Evolutionary conservation across 1,140 invertebrate species (phyloP), one percentile per base, ranked within the genome.

Genomic region (Phthorimaea operculella): DNA sequence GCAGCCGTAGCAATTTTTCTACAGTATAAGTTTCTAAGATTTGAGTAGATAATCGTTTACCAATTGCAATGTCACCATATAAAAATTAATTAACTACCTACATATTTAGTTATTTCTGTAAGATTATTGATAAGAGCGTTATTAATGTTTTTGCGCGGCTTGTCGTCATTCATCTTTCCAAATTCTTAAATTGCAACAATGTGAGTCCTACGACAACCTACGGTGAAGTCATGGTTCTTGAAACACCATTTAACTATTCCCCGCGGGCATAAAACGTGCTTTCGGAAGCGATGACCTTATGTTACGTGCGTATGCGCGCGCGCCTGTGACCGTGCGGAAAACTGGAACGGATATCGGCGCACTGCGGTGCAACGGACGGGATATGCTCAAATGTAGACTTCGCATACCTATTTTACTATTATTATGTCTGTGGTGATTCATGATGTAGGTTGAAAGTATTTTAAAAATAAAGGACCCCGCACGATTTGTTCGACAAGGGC

Each of bases 271-370:
- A 9, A 47, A 47, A 15, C 44, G 36, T 28, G 14, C 5, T 9
- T 47, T 47, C 11, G n/a, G 44, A 47, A 47, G 44, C 44, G 44
- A 47, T 47, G 44, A 47, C 44, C 44, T 17, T 47, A 47, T 16
- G 44, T 47, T 47, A 47, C 44, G 63, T 64, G 55, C 59, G 66
- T 48, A 33, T 42, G 58, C 47, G 39, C 36, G 2, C 21, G 21
- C 21, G 21, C 55, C 47, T 58, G 54, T 52, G 61, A 49, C 54
- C 45, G 63, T 63, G 51, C 57, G 60, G 65, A 74, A 79, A 83
- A 79, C 74, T 79, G 70, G 74, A 79, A 78, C 80, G 78, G 78
- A 80, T 78, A 76, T 76, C 60, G 66, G 56, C 65, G 62, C 71
- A 74, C 60, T 60, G 74, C 65, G 62, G 61, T 61, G 74, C 65